Percentiles rank a stretch among this genome's conserved stretches.
phyloP scores from a whole-genome alignment of 2,797 vertebrate genomes.

The Acanthurus leucopareius region DNA sequence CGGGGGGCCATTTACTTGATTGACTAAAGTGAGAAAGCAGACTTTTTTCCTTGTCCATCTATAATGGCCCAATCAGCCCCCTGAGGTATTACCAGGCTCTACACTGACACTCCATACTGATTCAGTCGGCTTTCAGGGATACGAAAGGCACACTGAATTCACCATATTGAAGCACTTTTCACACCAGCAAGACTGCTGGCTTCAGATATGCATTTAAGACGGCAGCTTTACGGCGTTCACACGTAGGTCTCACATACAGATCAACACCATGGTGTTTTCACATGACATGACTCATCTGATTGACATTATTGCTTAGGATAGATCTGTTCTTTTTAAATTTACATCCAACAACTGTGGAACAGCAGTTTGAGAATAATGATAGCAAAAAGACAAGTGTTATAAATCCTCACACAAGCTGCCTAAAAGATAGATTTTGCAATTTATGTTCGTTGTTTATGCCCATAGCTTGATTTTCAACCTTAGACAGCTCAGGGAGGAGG shows the following conservation, averaged over 20 bases:
- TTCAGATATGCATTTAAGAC: slow-evolving; percentile 12
- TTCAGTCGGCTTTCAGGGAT: slow-evolving; percentile 57
- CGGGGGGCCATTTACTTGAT: slow-evolving; percentile 84
- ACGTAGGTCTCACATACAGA: neutral
- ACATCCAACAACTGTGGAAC: neutral
- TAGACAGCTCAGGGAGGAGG: neutral
- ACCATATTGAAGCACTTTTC: slow-evolving; percentile 31
- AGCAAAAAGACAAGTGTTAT: neutral
- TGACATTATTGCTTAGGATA: neutral
- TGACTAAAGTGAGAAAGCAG: slow-evolving; percentile 84
- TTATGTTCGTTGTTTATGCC: neutral
- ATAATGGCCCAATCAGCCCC: slow-evolving; percentile 85
- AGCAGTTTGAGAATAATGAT: neutral
- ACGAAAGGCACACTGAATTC: slow-evolving; percentile 46
- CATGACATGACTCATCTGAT: neutral
- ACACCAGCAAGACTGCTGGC: slow-evolving; percentile 16
- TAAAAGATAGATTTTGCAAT: slow-evolving; percentile 16
- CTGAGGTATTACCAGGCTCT: slow-evolving; percentile 64
- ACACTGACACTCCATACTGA: slow-evolving; percentile 70
- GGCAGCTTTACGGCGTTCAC: slow-evolving; percentile 1
- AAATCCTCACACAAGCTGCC: neutral
- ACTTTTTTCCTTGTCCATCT: slow-evolving; percentile 80
- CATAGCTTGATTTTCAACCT: slow-evolving; percentile 23
- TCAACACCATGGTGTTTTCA: slow-evolving; percentile 18
- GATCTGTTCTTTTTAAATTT: neutral